Conservation (phyloP, 1,140 invertebrate genomes). For the Druon quercuslanigerum region DNA sequence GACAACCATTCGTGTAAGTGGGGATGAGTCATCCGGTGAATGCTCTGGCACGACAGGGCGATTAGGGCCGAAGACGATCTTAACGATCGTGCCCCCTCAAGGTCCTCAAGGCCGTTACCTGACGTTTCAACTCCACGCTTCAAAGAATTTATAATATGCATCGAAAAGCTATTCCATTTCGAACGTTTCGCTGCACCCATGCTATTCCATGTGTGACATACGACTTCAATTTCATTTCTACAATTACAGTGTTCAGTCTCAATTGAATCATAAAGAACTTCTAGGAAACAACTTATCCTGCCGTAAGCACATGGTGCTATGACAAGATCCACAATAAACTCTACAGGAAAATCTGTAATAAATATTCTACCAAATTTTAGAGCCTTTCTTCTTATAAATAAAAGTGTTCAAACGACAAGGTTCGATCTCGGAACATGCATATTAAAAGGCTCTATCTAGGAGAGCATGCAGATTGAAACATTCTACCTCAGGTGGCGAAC, state of each 20-base stretch:
- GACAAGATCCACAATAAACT: too few relatives aligned
- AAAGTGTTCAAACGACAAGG: too few relatives aligned
- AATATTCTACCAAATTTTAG: too few relatives aligned
- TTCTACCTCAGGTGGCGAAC: too few relatives aligned
- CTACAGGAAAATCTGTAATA: too few relatives aligned
- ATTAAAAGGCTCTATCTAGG: too few relatives aligned
- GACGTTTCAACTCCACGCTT: slow-evolving; percentile 16
- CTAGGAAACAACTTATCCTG: not conserved
- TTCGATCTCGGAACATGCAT: too few relatives aligned
- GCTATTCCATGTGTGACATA: slow-evolving; percentile 12
- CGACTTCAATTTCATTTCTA: slow-evolving; percentile 15
- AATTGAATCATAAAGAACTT: not conserved
- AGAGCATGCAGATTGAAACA: too few relatives aligned
- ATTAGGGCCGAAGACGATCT: slow-evolving; percentile 41
- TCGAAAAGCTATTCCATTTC: slow-evolving; percentile 15
- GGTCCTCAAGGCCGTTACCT: slow-evolving; percentile 40
- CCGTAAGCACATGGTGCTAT: too few relatives aligned
- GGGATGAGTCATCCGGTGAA: slow-evolving; percentile 34
- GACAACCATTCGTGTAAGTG: not conserved
- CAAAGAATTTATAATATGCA: slow-evolving; percentile 11
- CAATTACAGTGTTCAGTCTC: not conserved
- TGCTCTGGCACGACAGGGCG: slow-evolving; percentile 38
- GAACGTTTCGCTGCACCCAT: slow-evolving; percentile 19
- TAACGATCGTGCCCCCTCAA: slow-evolving; percentile 33
- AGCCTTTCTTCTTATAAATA: too few relatives aligned